phyloP scores from a whole-genome alignment of 2,797 vertebrate species.

The Poliocrania exsul region DNA sequence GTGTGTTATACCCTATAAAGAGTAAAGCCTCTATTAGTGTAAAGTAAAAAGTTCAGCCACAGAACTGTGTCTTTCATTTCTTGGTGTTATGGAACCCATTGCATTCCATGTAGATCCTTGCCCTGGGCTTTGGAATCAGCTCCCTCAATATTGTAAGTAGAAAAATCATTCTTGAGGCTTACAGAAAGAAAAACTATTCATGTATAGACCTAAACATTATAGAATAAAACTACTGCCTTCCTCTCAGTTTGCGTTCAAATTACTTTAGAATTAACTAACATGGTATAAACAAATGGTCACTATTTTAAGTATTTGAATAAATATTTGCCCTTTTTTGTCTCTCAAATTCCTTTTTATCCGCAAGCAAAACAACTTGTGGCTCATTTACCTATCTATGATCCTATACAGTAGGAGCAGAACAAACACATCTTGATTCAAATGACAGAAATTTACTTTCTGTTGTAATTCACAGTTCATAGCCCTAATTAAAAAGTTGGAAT shows the following conservation, averaged over 20 bases:
- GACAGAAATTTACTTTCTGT: not conserved
- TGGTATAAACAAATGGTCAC: not conserved
- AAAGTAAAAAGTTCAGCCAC: constrained; percentile 17
- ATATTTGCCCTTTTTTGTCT: constrained; percentile 1
- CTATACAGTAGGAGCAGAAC: not conserved
- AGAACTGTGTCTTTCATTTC: not conserved
- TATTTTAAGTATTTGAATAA: constrained; percentile 15
- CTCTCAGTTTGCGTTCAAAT: not conserved
- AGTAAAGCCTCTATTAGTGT: not conserved
- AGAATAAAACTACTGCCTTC: not conserved
- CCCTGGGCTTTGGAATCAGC: not conserved
- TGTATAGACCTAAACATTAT: not conserved
- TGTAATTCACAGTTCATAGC: not conserved
- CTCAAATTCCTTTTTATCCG: not conserved
- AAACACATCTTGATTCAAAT: not conserved
- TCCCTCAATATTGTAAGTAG: not conserved
- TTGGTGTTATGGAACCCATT: not conserved
- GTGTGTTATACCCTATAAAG: not conserved
- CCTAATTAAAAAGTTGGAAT: not conserved
- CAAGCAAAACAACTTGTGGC: not conserved
- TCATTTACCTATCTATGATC: constrained; percentile 9
- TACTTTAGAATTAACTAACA: not conserved
- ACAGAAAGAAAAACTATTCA: not conserved
- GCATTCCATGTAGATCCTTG: not conserved
- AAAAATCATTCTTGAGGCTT: not conserved